These are phyloP conservation scores for Galaxias olidus DNA, from an alignment of 2,797 vertebrate species.

Conservation along the genomic window DNA sequence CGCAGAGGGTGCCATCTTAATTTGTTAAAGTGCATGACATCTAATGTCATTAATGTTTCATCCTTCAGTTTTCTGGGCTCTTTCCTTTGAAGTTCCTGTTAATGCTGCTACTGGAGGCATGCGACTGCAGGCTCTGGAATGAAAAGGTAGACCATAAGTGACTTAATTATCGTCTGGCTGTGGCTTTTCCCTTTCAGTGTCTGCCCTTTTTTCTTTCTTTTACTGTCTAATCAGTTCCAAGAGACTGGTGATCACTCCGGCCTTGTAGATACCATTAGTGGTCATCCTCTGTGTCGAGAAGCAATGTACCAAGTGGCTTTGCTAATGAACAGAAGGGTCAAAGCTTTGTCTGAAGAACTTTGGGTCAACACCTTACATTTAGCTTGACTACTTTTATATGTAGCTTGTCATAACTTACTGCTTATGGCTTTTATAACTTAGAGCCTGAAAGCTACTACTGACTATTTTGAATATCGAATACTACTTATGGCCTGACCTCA, in stretches of 20 bases:
- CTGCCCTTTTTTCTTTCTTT: background rate
- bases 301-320: background rate
- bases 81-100: slow-evolving; percentile 25
- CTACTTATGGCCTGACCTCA: too few species aligned
- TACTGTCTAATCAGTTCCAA: slow-evolving; percentile 2
- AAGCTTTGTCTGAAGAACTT: background rate
- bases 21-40: slow-evolving; percentile 3
- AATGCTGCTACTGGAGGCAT: background rate
- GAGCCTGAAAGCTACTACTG: too few species aligned
- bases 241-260: background rate
- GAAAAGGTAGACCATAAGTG: slow-evolving; percentile 3
- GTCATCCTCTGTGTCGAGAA: background rate
- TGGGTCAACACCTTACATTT: too few species aligned
- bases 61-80: slow-evolving; percentile 7
- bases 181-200: background rate
- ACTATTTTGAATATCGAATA: too few species aligned
- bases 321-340: background rate
- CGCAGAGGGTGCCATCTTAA: background rate
- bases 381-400: too few species aligned
- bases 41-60: slow-evolving; percentile 20
- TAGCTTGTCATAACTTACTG: too few species aligned
- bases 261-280: background rate
- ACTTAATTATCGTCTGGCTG: slow-evolving; percentile 5
- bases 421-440: too few species aligned
- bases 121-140: background rate